Evolutionary conservation across 2,888 invertebrate genomes (phyloP).

Genomic region (Lamellibrachia columna): DNA sequence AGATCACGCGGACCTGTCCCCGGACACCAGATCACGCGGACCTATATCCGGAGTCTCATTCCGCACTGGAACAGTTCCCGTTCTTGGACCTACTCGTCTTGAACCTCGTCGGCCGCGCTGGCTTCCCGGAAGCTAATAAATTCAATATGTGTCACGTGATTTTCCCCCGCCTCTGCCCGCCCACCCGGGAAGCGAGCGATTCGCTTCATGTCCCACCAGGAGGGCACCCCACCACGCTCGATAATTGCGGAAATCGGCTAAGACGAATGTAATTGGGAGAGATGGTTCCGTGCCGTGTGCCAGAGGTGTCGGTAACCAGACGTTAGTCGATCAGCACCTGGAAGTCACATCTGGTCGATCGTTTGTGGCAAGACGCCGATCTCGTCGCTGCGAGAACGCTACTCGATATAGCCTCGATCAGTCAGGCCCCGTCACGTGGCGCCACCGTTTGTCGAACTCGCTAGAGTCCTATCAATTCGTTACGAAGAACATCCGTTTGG

Average conservation of each 20-base stretch:
- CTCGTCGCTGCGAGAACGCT: neutral
- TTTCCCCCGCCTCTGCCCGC: neutral
- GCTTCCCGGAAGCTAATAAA: neutral
- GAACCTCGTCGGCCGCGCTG: neutral
- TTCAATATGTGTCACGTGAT: neutral
- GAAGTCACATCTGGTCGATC: neutral
- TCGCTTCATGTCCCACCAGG: neutral
- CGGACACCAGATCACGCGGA: neutral
- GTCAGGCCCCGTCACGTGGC: neutral
- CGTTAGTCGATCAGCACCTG: neutral
- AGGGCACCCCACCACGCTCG: neutral
- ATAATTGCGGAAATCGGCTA: conserved; percentile 16
- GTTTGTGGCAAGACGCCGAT: neutral
- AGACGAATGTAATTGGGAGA: neutral
- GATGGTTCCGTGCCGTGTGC: neutral
- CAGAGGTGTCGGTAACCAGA: neutral
- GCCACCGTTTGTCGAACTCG: neutral
- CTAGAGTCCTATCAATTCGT: no score
- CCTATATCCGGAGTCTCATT: neutral
- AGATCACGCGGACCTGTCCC: neutral
- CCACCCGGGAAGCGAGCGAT: neutral
- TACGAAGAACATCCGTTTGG: no score
- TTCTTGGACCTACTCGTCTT: neutral
- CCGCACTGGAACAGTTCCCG: neutral
- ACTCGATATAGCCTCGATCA: neutral